Conservation (phyloP, 64 coral and sea anemone genomes). For the Pachyseris speciosa region DNA sequence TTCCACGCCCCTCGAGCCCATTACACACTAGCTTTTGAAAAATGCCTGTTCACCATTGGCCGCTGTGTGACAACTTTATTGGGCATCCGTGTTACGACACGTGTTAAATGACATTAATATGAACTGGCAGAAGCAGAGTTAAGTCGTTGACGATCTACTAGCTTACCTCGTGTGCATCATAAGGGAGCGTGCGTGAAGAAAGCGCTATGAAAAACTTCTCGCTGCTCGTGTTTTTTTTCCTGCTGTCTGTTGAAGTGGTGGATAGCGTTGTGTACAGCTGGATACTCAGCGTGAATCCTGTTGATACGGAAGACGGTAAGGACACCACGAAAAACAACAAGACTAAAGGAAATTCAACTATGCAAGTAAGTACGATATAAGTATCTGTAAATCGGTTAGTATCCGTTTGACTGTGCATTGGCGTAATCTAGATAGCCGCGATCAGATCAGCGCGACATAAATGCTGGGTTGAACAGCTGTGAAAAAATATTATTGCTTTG, state of each 20-base stretch:
- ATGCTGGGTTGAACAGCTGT: neutral
- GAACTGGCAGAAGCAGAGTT: slow-evolving; percentile 45
- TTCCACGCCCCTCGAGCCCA: slow-evolving; percentile 72
- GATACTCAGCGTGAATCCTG: slow-evolving; percentile 58
- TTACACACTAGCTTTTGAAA: slow-evolving; percentile 70
- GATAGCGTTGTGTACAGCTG: slow-evolving; percentile 69
- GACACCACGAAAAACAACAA: slow-evolving; percentile 12
- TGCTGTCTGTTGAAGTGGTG: slow-evolving; percentile 39
- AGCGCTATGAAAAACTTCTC: slow-evolving; percentile 33
- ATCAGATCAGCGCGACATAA: neutral
- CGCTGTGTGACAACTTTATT: slow-evolving; percentile 49
- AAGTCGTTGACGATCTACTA: slow-evolving; percentile 55
- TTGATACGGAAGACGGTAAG: slow-evolving; percentile 27
- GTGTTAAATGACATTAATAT: slow-evolving; percentile 73
- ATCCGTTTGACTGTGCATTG: neutral
- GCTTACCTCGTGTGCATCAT: slow-evolving; percentile 1
- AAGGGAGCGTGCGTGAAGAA: neutral
- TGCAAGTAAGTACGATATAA: neutral
- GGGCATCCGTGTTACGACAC: slow-evolving; percentile 64
- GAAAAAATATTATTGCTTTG: neutral
- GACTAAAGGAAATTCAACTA: slow-evolving; percentile 43
- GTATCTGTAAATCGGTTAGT: neutral
- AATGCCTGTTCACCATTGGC: slow-evolving; percentile 58
- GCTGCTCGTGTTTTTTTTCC: slow-evolving; percentile 50
- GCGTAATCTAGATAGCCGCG: neutral